Percentiles rank a stretch among this genome's conserved stretches.
These are phyloP conservation scores for Montipora cactus DNA, from an alignment of 64 coral and sea anemone species.

Conservation along the genomic window DNA sequence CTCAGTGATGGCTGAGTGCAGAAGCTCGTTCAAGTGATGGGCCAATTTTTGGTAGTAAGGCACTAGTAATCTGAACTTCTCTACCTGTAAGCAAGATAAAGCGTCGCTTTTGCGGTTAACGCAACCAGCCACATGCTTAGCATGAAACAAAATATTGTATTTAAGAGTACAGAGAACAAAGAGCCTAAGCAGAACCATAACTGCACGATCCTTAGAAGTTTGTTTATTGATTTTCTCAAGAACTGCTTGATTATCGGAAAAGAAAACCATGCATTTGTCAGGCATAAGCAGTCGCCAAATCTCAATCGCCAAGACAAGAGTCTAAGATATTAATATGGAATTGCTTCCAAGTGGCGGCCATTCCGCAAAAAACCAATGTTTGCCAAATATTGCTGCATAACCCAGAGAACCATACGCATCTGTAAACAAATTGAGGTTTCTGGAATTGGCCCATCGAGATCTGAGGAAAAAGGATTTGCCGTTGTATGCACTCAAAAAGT, in stretches of 20 bases:
- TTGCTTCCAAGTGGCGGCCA: neutral
- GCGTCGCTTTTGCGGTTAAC: neutral
- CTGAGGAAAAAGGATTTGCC: no score
- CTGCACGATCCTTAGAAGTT: conserved; percentile 8
- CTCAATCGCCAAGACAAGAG: neutral
- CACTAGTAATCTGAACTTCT: neutral
- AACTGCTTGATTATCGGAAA: conserved; percentile 9
- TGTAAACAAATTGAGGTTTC: no score
- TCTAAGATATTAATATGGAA: conserved; percentile 11
- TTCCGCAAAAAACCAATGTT: conserved; percentile 33
- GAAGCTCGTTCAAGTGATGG: neutral
- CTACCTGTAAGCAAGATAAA: neutral
- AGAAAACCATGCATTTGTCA: conserved; percentile 13
- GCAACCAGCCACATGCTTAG: neutral
- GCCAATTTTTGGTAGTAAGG: conserved; percentile 7
- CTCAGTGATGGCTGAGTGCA: neutral
- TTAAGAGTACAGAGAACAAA: neutral
- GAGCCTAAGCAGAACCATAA: conserved; percentile 21
- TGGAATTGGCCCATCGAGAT: no score
- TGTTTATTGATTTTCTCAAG: conserved; percentile 22
- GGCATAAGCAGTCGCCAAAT: neutral
- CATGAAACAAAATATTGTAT: conserved; percentile 41
- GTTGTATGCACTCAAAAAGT: neutral
- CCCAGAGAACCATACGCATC: neutral
- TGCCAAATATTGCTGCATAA: conserved; percentile 44